These are phyloP conservation scores for Lamprotornis superbus DNA, from an alignment of 2,113 vertebrate species.

Conservation along the genomic window DNA sequence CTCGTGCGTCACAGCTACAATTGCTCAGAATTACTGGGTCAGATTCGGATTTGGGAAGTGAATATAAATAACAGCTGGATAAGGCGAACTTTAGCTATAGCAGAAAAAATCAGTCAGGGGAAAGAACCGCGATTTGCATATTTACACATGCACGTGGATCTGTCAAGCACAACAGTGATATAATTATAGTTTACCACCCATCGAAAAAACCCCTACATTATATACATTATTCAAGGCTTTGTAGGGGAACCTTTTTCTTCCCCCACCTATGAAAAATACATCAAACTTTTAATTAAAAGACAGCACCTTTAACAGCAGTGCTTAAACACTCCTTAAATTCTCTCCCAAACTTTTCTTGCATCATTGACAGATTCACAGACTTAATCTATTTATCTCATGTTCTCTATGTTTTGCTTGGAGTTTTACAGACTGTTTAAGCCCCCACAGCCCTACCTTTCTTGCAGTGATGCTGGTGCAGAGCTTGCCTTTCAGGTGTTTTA, in stretches of 20 bases:
- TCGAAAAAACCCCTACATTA: accelerated
- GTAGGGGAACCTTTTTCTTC: accelerated
- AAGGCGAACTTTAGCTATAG: slow-evolving; percentile 38
- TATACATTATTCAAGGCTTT: not conserved
- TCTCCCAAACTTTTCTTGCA: slow-evolving; percentile 56
- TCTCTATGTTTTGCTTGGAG: not conserved
- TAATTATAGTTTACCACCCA: not conserved
- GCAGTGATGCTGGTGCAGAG: slow-evolving; percentile 51
- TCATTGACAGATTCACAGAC: not conserved
- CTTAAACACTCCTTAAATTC: not conserved
- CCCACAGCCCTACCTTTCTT: slow-evolving; percentile 59
- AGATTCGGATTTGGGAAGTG: slow-evolving; percentile 44
- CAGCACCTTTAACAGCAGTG: not conserved
- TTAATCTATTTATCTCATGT: not conserved
- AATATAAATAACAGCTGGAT: slow-evolving; percentile 72
- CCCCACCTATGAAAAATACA: not conserved
- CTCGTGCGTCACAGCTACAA: slow-evolving; percentile 62
- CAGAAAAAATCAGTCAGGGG: not conserved
- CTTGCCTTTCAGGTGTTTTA: slow-evolving; percentile 67
- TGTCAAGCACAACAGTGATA: not conserved
- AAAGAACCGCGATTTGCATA: not conserved
- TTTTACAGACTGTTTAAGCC: slow-evolving; percentile 9
- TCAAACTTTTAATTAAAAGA: not conserved
- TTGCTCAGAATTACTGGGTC: slow-evolving; percentile 66
- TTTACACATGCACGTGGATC: not conserved